Evolutionary conservation across 2,113 vertebrate genomes (phyloP).

Genomic region (Laticauda colubrina): DNA sequence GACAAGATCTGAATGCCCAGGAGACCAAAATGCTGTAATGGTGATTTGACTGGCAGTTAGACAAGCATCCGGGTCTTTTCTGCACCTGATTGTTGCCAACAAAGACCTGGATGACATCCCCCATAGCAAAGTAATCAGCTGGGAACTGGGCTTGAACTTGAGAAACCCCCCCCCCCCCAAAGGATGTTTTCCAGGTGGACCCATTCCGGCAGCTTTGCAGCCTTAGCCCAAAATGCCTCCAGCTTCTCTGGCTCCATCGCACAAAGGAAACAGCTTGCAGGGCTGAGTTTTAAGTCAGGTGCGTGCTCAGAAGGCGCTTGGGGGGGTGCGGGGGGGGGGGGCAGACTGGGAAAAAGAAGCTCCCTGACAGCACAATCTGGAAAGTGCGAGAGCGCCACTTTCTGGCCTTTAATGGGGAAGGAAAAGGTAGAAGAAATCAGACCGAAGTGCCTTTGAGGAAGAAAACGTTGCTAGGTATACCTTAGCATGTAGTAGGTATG

Average conservation of each 20-base stretch:
- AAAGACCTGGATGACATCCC: neutral
- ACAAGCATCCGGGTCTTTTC: neutral
- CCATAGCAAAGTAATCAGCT: neutral
- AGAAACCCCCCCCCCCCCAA: neutral
- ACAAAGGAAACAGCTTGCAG: neutral
- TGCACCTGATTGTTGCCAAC: neutral
- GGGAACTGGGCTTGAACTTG: neutral
- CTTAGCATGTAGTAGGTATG: no score
- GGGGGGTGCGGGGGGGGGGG: accelerated
- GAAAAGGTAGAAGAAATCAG: neutral
- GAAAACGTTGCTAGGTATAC: neutral
- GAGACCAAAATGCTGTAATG: neutral
- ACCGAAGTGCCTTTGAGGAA: neutral
- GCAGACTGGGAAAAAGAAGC: no score
- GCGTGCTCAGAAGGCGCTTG: no score
- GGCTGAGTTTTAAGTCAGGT: no score
- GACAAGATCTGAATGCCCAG: neutral
- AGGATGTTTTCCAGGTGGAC: neutral
- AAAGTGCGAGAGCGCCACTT: neutral
- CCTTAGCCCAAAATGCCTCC: neutral
- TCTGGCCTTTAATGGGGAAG: neutral
- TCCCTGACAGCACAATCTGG: neutral
- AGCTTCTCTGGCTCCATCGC: neutral
- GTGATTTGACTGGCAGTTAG: neutral
- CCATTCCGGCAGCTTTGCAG: neutral